Base-by-base conservation (phyloP, 2,797 vertebrate species). In the Rhyacichthys aspro region DNA sequence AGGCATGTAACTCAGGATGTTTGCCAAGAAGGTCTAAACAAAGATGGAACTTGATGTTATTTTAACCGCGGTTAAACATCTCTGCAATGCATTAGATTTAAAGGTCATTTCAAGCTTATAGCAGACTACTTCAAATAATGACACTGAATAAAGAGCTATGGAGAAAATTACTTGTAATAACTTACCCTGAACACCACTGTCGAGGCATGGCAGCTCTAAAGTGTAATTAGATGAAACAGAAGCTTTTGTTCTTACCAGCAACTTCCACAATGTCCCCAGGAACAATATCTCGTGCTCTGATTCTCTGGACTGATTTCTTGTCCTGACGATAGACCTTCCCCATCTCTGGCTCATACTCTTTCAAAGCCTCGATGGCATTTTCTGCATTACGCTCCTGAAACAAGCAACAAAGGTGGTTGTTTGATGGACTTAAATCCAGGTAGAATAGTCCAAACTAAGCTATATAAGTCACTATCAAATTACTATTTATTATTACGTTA, bases 301-400 rank as follows among this genome's bases (percentile, higher is more conserved):
- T 81, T 54, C 92, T 86, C 78, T 93, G 92, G 19, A 93, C 82
- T 1, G 91, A 91, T 79, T 93, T 93, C 76, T 83, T 91, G 87
- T 93, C 92, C 79, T 93, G 92, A 34, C 92, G 87, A 76, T 92
- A 93, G 38, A 93, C 92, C 58, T 93, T 93, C 1, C 90, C 92
- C 92, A 93, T 93, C 68, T 93, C 92, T 7, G 92, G 92, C 68
- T 93, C 92, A 1, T 93, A 93, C 75, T 93, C 88, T 79, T 93
- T 93, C 39, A 93, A 80, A 14, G 91, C 92, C 77, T 93, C 91
- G 0, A 93, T 93, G 59, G 92, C 92, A 34, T 93, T 93, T 73
- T 93, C 92, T 18, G 92, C 92, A 46, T 93, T 93, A 17, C 91
- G 90, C 47, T 93, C 92, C 92, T 93, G 63, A 11, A 55, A n/a